phyloP scores from a whole-genome alignment of 2,888 invertebrate species.

The Endomychus coccineus region DNA sequence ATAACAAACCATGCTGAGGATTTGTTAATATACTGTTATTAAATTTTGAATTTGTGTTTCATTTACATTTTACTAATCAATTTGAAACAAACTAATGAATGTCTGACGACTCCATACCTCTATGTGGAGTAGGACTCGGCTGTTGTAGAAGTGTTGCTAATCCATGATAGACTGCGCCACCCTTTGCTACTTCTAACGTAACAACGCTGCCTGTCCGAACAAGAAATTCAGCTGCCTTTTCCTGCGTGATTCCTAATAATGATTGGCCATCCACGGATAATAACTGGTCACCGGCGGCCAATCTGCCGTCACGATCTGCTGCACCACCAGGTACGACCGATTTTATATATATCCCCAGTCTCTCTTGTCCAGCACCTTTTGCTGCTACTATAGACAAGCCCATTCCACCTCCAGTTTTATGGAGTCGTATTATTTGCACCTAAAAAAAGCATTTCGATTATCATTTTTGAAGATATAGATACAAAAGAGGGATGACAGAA shows the following conservation, averaged over 20 bases:
- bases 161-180: slow-evolving; percentile 95
- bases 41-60: too few species aligned
- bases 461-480: too few species aligned
- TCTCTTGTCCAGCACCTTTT: slow-evolving; percentile 52
- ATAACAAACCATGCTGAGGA: too few species aligned
- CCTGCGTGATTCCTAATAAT: slow-evolving; percentile 60
- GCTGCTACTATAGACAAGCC: slow-evolving; percentile 98
- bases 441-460: slow-evolving; percentile 18
- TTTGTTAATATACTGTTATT: too few species aligned
- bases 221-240: slow-evolving; percentile 90
- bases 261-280: slow-evolving; percentile 95
- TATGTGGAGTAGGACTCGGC: slow-evolving; percentile 74
- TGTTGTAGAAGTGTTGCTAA: slow-evolving; percentile 87
- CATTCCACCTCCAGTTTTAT: slow-evolving; percentile 94
- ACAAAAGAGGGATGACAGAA: too few species aligned
- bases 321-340: slow-evolving; percentile 94
- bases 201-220: slow-evolving; percentile 92
- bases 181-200: slow-evolving; percentile 92
- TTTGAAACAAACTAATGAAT: too few species aligned
- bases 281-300: slow-evolving; percentile 95
- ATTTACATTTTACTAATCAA: too few species aligned
- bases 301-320: slow-evolving; percentile 85
- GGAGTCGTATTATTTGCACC: slow-evolving; percentile 77
- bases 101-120: too few species aligned
- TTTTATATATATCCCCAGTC: slow-evolving; percentile 96